phyloP scores from a whole-genome alignment of 2,797 vertebrate genomes.

The Gymnothorax javanicus region DNA sequence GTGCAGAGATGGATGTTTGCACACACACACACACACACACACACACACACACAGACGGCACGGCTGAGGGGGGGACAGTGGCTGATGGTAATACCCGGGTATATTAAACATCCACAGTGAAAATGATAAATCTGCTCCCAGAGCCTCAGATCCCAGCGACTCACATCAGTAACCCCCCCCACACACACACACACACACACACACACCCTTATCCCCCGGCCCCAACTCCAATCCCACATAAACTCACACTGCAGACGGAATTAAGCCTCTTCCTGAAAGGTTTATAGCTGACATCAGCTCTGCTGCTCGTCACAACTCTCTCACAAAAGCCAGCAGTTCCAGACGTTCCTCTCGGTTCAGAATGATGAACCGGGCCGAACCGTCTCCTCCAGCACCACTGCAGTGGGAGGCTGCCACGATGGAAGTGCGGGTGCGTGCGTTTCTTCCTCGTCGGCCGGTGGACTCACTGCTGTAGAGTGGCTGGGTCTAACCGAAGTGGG shows the following conservation, averaged over 20 bases:
- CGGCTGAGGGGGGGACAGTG: no score
- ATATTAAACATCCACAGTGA: not conserved
- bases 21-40: not conserved
- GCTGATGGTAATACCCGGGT: not conserved
- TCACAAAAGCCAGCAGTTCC: no score
- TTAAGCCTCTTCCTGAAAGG: constrained; percentile 57
- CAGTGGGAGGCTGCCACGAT: no score
- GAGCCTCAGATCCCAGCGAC: not conserved
- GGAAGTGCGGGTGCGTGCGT: no score
- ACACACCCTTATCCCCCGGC: no score
- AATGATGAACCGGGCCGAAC: no score
- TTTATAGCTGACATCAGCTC: constrained; percentile 50
- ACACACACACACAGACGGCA: not conserved
- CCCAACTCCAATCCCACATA: not conserved
- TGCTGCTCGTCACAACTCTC: constrained; percentile 20
- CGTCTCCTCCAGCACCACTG: no score
- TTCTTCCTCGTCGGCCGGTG: no score
- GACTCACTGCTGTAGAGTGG: no score
- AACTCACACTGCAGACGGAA: constrained; percentile 13
- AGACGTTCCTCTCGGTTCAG: no score
- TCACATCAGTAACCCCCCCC: not conserved
- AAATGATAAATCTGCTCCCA: not conserved
- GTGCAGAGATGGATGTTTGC: not conserved
- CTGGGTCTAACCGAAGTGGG: no score
- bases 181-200: rapidly evolving